A percentile compares a stretch with the other conserved stretches of the same genome.
phyloP scores from a whole-genome alignment of 2,888 invertebrate genomes.

The Standfussiana lucernea region DNA sequence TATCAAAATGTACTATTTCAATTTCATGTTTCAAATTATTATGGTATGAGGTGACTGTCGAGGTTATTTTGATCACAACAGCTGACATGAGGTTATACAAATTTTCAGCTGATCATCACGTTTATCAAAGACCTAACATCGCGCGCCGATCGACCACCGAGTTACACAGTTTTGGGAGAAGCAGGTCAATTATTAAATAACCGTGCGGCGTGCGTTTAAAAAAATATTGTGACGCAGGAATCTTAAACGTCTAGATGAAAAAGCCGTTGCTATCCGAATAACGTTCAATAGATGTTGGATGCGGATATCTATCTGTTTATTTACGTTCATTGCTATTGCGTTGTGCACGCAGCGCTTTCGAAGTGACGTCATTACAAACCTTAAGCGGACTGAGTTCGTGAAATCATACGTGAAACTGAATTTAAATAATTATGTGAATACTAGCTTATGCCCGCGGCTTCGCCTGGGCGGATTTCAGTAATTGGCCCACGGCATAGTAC shows the following conservation, averaged over 20 bases:
- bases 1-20: background rate
- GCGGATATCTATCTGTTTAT: slow-evolving; percentile 78
- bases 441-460: background rate
- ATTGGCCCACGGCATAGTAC: background rate
- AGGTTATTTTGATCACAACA: background rate
- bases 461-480: background rate
- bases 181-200: slow-evolving; percentile 9
- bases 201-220: background rate
- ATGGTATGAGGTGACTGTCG: background rate
- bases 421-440: slow-evolving; percentile 4
- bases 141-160: background rate
- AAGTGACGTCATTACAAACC: slow-evolving; percentile 62
- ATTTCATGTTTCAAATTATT: background rate
- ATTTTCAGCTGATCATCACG: background rate
- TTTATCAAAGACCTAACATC: background rate
- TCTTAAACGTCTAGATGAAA: slow-evolving; percentile 5
- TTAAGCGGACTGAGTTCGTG: slow-evolving; percentile 48
- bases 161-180: slow-evolving; percentile 6
- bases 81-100: background rate
- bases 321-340: slow-evolving; percentile 74
- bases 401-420: slow-evolving; percentile 19
- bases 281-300: slow-evolving; percentile 35
- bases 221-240: slow-evolving; percentile 14
- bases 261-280: slow-evolving; percentile 52
- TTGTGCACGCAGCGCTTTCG: slow-evolving; percentile 76